phyloP scores from a whole-genome alignment of 2,113 vertebrate species.

The Lamprologus lemairii region DNA sequence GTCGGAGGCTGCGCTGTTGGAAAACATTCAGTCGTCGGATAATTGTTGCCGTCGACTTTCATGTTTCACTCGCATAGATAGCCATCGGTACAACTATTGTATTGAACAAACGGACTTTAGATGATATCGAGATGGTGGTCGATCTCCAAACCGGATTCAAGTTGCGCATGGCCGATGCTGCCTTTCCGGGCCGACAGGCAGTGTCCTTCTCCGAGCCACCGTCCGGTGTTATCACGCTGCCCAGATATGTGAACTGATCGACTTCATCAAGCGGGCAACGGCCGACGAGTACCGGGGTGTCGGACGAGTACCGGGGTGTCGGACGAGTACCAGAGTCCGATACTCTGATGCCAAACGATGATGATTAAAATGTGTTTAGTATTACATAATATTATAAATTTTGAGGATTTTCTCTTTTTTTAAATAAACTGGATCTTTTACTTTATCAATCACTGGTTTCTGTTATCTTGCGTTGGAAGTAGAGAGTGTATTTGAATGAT shows the following conservation, averaged over 20 bases:
- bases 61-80: accelerated
- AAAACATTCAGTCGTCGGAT: not conserved
- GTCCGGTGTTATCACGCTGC: not conserved
- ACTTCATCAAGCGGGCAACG: not conserved
- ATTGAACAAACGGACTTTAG: not conserved
- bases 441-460: not conserved
- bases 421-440: not conserved
- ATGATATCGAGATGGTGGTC: not conserved
- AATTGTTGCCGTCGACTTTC: not conserved
- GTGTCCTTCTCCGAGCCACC: not conserved
- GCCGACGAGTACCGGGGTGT: accelerated
- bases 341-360: not conserved
- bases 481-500: not conserved
- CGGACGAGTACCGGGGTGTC: too few species aligned
- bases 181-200: not conserved
- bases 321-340: not conserved
- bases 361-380: not conserved
- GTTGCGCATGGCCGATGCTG: not conserved
- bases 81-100: accelerated
- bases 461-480: not conserved
- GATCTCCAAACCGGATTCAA: not conserved
- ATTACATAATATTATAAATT: not conserved
- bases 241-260: not conserved
- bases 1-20: not conserved
- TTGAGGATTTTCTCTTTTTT: not conserved